Evolutionary conservation across 1,140 invertebrate genomes (phyloP), one percentile per base, ranked within the genome.

Genomic region (Listronotus oregonensis): DNA sequence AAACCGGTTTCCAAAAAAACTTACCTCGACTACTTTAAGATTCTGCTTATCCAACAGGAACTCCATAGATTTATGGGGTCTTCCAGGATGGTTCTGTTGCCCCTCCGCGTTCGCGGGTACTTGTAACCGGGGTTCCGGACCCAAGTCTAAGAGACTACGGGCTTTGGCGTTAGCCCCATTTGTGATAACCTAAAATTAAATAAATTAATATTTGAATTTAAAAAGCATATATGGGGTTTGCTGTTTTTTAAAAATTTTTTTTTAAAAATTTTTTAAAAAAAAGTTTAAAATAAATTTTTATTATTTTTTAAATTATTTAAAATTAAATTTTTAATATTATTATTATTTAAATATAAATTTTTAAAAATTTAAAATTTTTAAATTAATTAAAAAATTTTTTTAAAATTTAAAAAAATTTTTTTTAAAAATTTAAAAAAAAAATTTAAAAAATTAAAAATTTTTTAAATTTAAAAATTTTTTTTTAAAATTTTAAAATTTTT

Each of bases 31-130:
- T 68, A 87, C 86, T 71, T 86, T 87, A 75, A 91, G 85, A 81
- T 93, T 94, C 74, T 93, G 90, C 81, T 93, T 94, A 81, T 94
- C 92, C 75, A 95, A 85, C 73, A 95, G 86, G 82, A 94, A 95
- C 85, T 95, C 93, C 92, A 95, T 94, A 81, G 90, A 93, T 82
- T 93, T 93, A 83, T 91, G 89, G 62, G 92, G 87, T 68, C 90
- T 79, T 62, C 85, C 78, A 59, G 75, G 74, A 58, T 57, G 60
- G 59, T 71, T 71, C 64, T 62, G 27, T 46, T 65, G 65, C 37
- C 74, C 64, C 68, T 73, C 73, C 58, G 73, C 65, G 55, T 68
- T 68, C 59, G 69, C 61, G 46, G 74, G 56, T 59, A 75, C 67
- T 32, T 57, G 32, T 34, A 67, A 34, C 31, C 73, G 40, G 60